Percentiles rank a stretch among this genome's conserved stretches.
These are phyloP conservation scores for Cephus sareptanus DNA, from an alignment of 2,888 invertebrate genomes.

Conservation along the genomic window DNA sequence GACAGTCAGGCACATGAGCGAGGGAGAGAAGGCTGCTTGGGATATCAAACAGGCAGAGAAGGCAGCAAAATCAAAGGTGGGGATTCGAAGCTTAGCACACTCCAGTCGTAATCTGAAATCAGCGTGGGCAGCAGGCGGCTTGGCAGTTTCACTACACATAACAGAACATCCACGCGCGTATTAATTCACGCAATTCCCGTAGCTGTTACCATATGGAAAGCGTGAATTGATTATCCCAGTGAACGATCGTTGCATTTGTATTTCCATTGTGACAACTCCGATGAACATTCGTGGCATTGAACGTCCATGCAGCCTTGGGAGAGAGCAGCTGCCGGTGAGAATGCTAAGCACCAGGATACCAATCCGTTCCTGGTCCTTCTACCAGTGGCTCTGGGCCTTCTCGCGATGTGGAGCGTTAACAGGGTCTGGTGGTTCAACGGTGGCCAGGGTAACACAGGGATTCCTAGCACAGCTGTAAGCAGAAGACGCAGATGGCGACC, in stretches of 20 bases:
- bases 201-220: neutral
- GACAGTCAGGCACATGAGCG: neutral
- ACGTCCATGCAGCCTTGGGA: neutral
- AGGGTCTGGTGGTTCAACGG: conserved; percentile 7
- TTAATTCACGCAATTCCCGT: neutral
- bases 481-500: conserved; percentile 6
- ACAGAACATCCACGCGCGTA: neutral
- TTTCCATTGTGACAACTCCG: neutral
- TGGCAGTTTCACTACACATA: neutral
- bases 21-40: neutral
- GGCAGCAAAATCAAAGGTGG: neutral
- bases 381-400: neutral
- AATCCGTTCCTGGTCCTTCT: neutral
- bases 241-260: neutral
- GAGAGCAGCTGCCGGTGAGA: neutral
- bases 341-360: neutral
- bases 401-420: conserved; percentile 6
- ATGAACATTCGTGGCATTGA: neutral
- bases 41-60: neutral
- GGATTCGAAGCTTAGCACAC: neutral
- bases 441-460: neutral
- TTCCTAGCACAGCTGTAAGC: conserved; percentile 10
- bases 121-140: neutral
- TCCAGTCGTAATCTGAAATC: conserved; percentile 7
- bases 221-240: neutral